Evolutionary conservation across 2,888 invertebrate genomes (phyloP).

Genomic region (Microctonus hyperodae): DNA sequence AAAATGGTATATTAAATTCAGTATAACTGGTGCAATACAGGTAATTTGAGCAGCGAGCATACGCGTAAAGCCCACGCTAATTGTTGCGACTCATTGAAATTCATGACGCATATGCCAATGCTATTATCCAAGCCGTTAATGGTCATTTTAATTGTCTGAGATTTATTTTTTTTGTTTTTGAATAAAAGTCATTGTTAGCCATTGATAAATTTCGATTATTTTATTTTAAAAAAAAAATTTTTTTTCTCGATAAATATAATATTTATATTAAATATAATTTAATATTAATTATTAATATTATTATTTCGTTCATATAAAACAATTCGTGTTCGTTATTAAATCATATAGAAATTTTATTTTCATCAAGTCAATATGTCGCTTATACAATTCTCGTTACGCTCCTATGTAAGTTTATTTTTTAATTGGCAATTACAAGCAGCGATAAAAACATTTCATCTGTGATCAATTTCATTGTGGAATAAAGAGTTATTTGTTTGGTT

Average conservation of each 20-base stretch:
- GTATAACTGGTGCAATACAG: slow-evolving; percentile 12
- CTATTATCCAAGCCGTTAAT: slow-evolving; percentile 37
- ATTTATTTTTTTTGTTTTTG: slow-evolving; percentile 19
- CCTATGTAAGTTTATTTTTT: not conserved
- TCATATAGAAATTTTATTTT: not conserved
- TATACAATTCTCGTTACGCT: not conserved
- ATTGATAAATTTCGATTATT: no score
- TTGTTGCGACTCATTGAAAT: slow-evolving; percentile 37
- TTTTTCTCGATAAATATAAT: no score
- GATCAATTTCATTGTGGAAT: not conserved
- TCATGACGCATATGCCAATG: slow-evolving; percentile 34
- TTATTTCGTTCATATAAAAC: no score
- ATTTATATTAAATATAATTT: no score
- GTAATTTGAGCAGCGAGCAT: slow-evolving; percentile 24
- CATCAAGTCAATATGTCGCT: not conserved
- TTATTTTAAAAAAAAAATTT: no score
- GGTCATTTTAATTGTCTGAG: slow-evolving; percentile 27
- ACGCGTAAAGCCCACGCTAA: slow-evolving; percentile 31
- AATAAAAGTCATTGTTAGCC: no score
- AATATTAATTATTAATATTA: no score
- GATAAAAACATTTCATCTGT: slow-evolving; percentile 8
- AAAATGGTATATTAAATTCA: not conserved
- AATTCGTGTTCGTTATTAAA: no score
- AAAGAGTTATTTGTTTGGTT: slow-evolving; percentile 11
- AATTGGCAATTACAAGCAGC: slow-evolving; percentile 14